Conservation (phyloP, 64 coral and sea anemone species). For the Montipora foliosa region DNA sequence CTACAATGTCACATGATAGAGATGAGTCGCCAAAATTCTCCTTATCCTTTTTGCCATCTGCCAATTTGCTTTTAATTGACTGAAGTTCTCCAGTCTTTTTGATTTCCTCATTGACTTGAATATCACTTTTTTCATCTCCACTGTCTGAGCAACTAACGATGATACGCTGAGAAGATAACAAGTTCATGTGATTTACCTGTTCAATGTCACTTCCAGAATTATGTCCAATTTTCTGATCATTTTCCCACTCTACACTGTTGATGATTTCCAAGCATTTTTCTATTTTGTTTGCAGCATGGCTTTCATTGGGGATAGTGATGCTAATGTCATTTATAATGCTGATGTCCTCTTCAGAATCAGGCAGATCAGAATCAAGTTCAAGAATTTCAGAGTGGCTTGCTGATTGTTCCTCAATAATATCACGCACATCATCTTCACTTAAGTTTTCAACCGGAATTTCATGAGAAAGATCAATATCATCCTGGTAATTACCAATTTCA, state of each 20-base stretch:
- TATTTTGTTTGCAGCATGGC: not conserved
- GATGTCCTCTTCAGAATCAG: constrained; percentile 15
- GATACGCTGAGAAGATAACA: constrained; percentile 2
- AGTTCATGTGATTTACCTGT: not conserved
- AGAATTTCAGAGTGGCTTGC: not conserved
- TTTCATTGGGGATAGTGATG: constrained; percentile 38
- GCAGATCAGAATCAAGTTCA: not conserved
- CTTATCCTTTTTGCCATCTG: not conserved
- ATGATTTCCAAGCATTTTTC: constrained; percentile 3
- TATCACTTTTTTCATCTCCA: constrained; percentile 16
- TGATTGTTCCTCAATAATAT: not conserved
- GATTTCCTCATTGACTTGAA: not conserved
- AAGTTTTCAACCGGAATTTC: not conserved
- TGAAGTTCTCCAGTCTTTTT: not conserved
- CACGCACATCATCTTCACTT: not conserved
- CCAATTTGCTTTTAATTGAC: not conserved
- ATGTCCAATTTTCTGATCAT: not conserved
- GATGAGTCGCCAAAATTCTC: not conserved
- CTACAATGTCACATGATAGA: not conserved
- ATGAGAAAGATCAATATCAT: not conserved
- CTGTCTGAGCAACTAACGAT: constrained; percentile 17
- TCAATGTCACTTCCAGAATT: not conserved
- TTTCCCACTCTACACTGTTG: not conserved
- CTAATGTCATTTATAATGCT: constrained; percentile 21
- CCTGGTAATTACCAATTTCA: not conserved